phyloP scores from a whole-genome alignment of 2,888 invertebrate genomes.

The Vesta saturnalis region DNA sequence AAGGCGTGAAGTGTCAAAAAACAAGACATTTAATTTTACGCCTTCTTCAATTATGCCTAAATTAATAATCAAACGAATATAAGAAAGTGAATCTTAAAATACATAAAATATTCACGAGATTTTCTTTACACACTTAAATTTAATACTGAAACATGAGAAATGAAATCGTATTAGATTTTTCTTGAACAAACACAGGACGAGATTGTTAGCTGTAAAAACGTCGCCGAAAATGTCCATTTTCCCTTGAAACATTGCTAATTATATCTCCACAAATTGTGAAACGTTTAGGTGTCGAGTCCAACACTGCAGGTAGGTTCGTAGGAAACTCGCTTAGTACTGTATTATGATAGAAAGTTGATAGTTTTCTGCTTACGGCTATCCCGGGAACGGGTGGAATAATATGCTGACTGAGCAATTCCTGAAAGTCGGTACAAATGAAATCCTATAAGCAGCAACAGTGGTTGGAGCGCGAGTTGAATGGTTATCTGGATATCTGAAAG shows the following conservation, averaged over 20 bases:
- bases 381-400: not conserved
- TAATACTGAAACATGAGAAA: not conserved
- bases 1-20: not conserved
- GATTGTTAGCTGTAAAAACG: not conserved
- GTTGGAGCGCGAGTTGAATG: not conserved
- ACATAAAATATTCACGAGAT: not conserved
- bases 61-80: not conserved
- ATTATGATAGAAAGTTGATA: conserved; percentile 7
- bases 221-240: not conserved
- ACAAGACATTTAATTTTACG: not conserved
- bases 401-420: conserved; percentile 18
- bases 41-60: not conserved
- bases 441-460: conserved; percentile 3
- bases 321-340: no score
- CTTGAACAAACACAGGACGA: not conserved
- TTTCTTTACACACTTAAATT: not conserved
- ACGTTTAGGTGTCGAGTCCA: not conserved
- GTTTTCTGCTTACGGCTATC: not conserved
- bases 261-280: no score
- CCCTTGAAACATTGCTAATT: no score
- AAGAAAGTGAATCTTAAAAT: not conserved
- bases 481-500: conserved; percentile 7
- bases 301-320: conserved; percentile 13
- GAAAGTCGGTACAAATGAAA: conserved; percentile 12
- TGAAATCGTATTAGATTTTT: not conserved